Evolutionary conservation across 1,140 invertebrate species (phyloP), one percentile per base, ranked within the genome.

Genomic region (Thaumatotibia leucotreta): DNA sequence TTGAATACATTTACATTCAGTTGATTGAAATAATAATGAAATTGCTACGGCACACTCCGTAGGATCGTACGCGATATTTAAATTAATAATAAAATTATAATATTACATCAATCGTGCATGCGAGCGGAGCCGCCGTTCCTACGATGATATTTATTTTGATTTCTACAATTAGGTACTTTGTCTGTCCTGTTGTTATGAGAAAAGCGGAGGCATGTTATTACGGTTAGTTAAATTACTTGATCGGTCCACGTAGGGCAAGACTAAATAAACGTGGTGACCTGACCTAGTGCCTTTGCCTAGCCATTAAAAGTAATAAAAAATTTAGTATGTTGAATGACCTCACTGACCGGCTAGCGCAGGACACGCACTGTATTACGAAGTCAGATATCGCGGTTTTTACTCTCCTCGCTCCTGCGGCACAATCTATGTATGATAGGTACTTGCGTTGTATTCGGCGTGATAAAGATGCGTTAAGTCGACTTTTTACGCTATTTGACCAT

Each of bases 11-110:
- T 88, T 88, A 88, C 88, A 88, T 90, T 88, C 80, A 86, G 82
- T 86, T 88, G 88, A 90, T 90, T 90, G 88, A 90, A 88, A 90
- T 90, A 90, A 90, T 90, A 90, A 90, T 88, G 88, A 90, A 88
- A 88, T 90, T 88, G 86, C 83, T 86, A 82, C 79, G 79, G 84
- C 81, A 85, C 77, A 86, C 85, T 86, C 83, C 76, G 80, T 76
- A 81, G 80, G 79, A 77, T 79, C 80, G 80, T 83, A 81, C 80
- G 79, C 79, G 81, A 86, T 88, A 88, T 88, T 88, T 90, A 90
- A 88, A 90, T 90, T 86, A 88, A 88, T 89, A 89, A 86, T 90
- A 90, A 87, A 86, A 89, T 89, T 80, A 86, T 89, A 86, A 84
- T 89, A 80, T 85, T 86, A 81, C 79, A 84, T 79, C 85, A 86